phyloP scores from a whole-genome alignment of 2,797 vertebrate genomes.

The Bovichtus variegatus region DNA sequence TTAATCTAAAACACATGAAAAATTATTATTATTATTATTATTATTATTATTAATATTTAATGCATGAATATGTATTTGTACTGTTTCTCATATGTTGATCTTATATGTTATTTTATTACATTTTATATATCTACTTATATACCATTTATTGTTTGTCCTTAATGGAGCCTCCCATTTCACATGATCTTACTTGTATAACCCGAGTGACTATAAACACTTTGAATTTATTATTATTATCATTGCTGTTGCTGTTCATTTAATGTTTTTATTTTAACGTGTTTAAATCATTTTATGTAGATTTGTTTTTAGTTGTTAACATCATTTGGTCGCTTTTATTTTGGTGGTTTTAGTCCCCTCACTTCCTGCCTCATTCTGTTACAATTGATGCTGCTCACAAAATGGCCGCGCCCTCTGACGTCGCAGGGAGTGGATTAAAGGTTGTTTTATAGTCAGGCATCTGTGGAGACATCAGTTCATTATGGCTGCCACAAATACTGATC shows the following conservation, averaged over 20 bases:
- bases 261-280: neutral
- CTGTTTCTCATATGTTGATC: too few species aligned
- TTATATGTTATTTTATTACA: too few species aligned
- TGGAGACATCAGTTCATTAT: neutral
- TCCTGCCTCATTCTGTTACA: slow-evolving; percentile 53
- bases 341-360: neutral
- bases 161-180: too few species aligned
- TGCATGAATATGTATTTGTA: too few species aligned
- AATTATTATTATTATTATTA: too few species aligned
- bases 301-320: neutral
- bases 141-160: too few species aligned
- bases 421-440: slow-evolving; percentile 52
- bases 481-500: neutral
- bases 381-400: slow-evolving; percentile 89
- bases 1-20: too few species aligned
- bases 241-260: neutral
- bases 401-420: slow-evolving; percentile 92
- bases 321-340: slow-evolving; percentile 52
- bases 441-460: neutral
- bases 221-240: neutral
- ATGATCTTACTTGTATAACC: too few species aligned
- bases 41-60: too few species aligned
- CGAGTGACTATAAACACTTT: too few species aligned
- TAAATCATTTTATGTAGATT: too few species aligned
- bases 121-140: too few species aligned